Percentiles rank a stretch among this genome's conserved stretches.
Conservation (phyloP, 2,888 invertebrate species). For the Xylota sylvarum region DNA sequence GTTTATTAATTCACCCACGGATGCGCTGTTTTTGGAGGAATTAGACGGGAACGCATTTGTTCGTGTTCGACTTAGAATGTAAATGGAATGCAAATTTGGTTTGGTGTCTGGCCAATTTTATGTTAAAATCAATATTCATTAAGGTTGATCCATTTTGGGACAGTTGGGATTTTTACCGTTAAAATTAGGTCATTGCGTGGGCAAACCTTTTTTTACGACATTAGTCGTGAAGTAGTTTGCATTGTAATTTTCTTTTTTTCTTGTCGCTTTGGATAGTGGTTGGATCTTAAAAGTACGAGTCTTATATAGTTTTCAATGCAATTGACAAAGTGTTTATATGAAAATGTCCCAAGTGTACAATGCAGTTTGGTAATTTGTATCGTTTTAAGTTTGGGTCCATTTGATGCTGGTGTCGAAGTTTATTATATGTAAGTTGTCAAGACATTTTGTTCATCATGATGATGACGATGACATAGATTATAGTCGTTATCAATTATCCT, state of each 20-base stretch:
- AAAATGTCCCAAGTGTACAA: too few species aligned
- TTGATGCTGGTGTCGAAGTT: background rate
- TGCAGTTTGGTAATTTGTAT: too few species aligned
- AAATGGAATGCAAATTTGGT: constrained; percentile 50
- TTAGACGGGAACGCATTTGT: constrained; percentile 18
- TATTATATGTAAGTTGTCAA: too few species aligned
- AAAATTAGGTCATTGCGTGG: constrained; percentile 37
- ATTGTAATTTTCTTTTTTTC: background rate
- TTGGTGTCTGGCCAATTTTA: constrained; percentile 21
- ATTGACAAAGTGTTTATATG: background rate
- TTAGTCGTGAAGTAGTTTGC: background rate
- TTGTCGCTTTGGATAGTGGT: background rate
- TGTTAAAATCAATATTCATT: constrained; percentile 41
- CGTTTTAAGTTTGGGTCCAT: background rate
- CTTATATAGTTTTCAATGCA: background rate
- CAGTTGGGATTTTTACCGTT: constrained; percentile 1
- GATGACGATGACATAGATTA: too few species aligned
- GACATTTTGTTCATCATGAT: too few species aligned
- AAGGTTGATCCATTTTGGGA: constrained; percentile 7
- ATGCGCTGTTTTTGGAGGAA: background rate
- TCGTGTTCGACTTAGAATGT: constrained; percentile 5
- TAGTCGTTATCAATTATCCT: too few species aligned
- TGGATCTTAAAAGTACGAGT: background rate
- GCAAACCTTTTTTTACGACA: background rate
- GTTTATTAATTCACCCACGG: constrained; percentile 63